Conservation (phyloP, 2,888 invertebrate genomes). For the Euzophera pinguis region DNA sequence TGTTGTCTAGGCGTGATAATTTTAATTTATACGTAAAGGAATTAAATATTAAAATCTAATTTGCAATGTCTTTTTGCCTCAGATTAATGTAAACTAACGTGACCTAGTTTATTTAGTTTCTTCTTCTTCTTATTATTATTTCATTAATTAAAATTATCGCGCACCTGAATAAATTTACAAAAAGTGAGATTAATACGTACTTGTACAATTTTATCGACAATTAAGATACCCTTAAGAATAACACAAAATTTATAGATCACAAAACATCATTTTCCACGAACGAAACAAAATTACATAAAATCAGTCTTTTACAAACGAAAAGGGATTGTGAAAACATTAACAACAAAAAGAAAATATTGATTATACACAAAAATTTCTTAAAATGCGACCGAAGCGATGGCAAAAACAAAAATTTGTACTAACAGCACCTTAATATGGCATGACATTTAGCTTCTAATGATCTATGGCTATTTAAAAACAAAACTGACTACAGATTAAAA, state of each 20-base stretch:
- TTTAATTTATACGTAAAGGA: neutral
- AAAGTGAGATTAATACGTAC: neutral
- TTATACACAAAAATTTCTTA: constrained; percentile 14
- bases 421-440: constrained; percentile 62
- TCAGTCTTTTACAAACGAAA: constrained; percentile 2
- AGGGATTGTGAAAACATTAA: too few species aligned
- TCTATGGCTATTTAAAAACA: constrained; percentile 20
- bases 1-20: neutral
- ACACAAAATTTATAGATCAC: constrained; percentile 4
- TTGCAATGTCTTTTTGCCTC: too few species aligned
- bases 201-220: neutral
- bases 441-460: constrained; percentile 30
- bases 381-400: constrained; percentile 25
- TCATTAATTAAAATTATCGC: neutral
- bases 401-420: constrained; percentile 49
- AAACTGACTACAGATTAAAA: constrained; percentile 28
- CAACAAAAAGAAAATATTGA: neutral
- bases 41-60: too few species aligned
- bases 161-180: neutral
- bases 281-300: constrained; percentile 4
- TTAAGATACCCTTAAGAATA: neutral
- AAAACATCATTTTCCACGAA: constrained; percentile 1
- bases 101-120: too few species aligned
- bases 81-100: too few species aligned
- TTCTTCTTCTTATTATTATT: too few species aligned